Evolutionary conservation across 1,140 invertebrate species (phyloP), one percentile per base, ranked within the genome.

Genomic region (Theocolax elegans): DNA sequence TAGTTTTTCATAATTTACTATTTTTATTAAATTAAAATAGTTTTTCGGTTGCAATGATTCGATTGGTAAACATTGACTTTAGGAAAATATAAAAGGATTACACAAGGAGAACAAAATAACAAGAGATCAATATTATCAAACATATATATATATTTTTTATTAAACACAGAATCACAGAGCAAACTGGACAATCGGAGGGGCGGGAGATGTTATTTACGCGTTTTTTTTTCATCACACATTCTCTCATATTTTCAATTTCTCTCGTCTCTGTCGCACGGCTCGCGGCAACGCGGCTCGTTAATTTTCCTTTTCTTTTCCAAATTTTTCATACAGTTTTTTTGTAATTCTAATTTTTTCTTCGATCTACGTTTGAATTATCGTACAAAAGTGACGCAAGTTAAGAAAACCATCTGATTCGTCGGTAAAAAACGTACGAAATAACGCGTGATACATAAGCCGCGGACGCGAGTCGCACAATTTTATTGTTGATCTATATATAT

Each of bases 161-260:
- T 82, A 81, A 81, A 81, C 77, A 83, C 80, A 82, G 73, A 81
- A 81, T 83, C 81, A 82, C 79, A 83, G 80, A 83, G 79, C 79
- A 81, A 81, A 79, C 80, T 80, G 79, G 80, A 81, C 79, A 81
- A 79, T 80, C 72, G 67, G 73, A 79, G 76, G 79, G 72, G 72
- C 63, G 67, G 75, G 75, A 74, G 72, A 79, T 73, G 53, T 77
- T 77, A 74, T 64, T 75, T 70, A 71, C 60, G 59, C 66, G 25
- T 72, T 65, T 62, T 67, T 44, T 72, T 58, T 53, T 31, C 8
- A 7, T 65, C 53, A 23, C 42, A 21, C 46, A 17, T n/a, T 51
- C 17, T 7, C 54, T 23, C 31, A 54, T 31, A 13, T 21, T 59
- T 27, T 17, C 44, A 25, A 9, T 60, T 44, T n/a, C 40, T 13